Evolutionary conservation across 2,797 vertebrate species (phyloP).

Genomic region (Balearica regulorum): DNA sequence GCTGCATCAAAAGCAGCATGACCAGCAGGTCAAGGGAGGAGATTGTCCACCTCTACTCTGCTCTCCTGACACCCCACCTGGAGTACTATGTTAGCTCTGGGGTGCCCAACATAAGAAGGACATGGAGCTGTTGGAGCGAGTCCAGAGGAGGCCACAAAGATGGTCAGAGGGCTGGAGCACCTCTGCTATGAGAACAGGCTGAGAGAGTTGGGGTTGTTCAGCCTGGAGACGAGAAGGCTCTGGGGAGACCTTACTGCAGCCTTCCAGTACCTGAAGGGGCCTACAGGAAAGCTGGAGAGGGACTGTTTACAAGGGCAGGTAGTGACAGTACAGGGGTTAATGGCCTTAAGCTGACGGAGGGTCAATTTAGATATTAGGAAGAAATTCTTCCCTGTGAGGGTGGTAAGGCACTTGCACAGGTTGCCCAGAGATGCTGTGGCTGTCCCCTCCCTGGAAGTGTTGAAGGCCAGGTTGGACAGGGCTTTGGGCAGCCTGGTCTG

Average conservation of each 20-base stretch:
- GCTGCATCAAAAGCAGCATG: accelerated
- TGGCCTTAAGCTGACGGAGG: neutral
- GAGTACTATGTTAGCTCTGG: accelerated
- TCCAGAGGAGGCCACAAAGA: neutral
- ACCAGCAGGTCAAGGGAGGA: accelerated
- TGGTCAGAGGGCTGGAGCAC: neutral
- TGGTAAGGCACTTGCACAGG: neutral
- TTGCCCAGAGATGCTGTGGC: neutral
- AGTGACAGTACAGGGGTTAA: neutral
- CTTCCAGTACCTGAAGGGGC: neutral
- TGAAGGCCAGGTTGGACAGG: neutral
- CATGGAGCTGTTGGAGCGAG: accelerated
- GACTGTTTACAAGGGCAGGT: neutral
- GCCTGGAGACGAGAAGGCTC: neutral
- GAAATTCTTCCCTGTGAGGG: neutral
- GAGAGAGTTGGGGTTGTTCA: neutral
- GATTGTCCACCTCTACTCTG: accelerated
- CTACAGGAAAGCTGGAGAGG: neutral
- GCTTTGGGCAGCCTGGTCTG: neutral
- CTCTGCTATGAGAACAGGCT: accelerated
- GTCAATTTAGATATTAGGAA: neutral
- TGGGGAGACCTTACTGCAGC: accelerated
- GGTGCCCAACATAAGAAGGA: accelerated
- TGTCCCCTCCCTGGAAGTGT: neutral
- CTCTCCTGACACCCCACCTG: accelerated